Conservation (phyloP, 2,888 invertebrate species). For the Nemoura dubitans region DNA sequence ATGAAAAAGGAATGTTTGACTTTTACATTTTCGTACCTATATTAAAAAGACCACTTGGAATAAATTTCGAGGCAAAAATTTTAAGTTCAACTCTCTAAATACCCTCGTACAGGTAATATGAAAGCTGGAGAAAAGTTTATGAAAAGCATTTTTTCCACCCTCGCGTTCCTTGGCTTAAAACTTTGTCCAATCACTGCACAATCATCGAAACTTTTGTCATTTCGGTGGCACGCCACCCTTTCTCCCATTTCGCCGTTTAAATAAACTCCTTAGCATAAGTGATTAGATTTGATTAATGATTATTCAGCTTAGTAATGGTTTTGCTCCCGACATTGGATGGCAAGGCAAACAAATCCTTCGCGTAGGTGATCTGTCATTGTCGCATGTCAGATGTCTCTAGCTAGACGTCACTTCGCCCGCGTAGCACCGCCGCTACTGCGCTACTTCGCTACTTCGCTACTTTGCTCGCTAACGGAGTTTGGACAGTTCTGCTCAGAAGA, state of each 20-base stretch:
- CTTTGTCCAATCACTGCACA: neutral
- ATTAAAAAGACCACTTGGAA: neutral
- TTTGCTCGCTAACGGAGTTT: neutral
- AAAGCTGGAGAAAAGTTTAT: neutral
- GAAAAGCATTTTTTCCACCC: neutral
- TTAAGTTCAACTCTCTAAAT: neutral
- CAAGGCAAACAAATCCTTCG: neutral
- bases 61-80: neutral
- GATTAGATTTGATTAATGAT: conserved; percentile 22
- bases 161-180: neutral
- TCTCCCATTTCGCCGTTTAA: neutral
- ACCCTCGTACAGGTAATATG: neutral
- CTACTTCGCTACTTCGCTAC: neutral
- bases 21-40: neutral
- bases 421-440: no score
- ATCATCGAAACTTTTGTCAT: neutral
- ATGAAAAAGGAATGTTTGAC: neutral
- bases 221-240: neutral
- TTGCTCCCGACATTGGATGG: conserved; percentile 16
- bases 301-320: neutral
- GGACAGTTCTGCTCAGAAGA: neutral
- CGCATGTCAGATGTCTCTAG: conserved; percentile 1
- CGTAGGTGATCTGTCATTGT: conserved; percentile 14
- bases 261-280: conserved; percentile 14
- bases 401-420: no score